Percentiles rank a stretch among this genome's conserved stretches.
These are phyloP conservation scores for Hiodon alosoides DNA, from an alignment of 2,113 vertebrate genomes.

Conservation along the genomic window DNA sequence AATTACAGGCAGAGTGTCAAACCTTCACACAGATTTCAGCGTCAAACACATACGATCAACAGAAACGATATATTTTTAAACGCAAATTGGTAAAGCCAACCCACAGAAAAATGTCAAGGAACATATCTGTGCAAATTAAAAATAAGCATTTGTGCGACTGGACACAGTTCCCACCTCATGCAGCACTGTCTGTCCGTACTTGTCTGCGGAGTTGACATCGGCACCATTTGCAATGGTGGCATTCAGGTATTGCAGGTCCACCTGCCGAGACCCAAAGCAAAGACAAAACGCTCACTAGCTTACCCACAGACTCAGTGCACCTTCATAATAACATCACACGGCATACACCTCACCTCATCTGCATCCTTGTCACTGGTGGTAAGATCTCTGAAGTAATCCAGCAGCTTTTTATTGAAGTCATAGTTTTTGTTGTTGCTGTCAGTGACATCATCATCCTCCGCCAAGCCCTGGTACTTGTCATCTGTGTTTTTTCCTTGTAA, in stretches of 20 bases:
- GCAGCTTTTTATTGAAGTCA: constrained; percentile 42
- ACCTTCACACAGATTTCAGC: too few species aligned
- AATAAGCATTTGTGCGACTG: background rate
- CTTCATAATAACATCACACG: too few species aligned
- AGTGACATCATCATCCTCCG: constrained; percentile 36
- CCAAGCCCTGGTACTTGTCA: constrained; percentile 47
- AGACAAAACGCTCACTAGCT: background rate
- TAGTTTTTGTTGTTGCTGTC: constrained; percentile 31
- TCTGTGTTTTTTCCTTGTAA: constrained; percentile 32
- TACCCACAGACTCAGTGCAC: too few species aligned
- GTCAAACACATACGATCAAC: too few species aligned
- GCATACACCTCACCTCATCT: constrained; percentile 38
- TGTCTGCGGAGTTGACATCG: constrained; percentile 51
- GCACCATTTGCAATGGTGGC: constrained; percentile 45
- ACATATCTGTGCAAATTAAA: background rate
- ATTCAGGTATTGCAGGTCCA: constrained; percentile 51
- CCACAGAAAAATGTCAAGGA: too few species aligned
- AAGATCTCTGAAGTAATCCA: constrained; percentile 54
- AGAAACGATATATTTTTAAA: too few species aligned
- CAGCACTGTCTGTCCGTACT: constrained; percentile 54
- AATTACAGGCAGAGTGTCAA: too few species aligned
- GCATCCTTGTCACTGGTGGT: constrained; percentile 44
- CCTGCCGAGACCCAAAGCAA: constrained; percentile 31
- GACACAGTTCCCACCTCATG: constrained; percentile 52
- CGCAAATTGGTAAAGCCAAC: too few species aligned